These are phyloP conservation scores for Drosophila bipectinata DNA, from an alignment of 1,140 invertebrate species.

Conservation along the genomic window DNA sequence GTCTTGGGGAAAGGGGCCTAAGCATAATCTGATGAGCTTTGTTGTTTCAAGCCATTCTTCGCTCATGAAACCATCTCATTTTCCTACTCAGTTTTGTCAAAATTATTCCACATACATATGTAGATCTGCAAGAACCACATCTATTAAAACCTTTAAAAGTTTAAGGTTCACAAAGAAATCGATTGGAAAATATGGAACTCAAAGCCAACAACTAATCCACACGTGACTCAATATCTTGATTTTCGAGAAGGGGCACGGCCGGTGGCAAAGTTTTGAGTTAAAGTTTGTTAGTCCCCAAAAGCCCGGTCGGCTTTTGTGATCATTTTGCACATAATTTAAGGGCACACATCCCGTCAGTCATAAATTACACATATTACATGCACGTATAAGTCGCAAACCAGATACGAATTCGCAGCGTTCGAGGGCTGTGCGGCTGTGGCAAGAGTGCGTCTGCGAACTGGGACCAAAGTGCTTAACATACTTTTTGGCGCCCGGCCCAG, in stretches of 20 bases:
- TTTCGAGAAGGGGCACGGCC: constrained; percentile 10
- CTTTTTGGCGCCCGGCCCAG: constrained; percentile 62
- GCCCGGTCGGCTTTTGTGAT: constrained; percentile 50
- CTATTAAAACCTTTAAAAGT: too few relatives aligned
- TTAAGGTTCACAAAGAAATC: not conserved
- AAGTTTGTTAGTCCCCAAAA: constrained; percentile 50
- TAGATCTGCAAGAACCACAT: too few relatives aligned
- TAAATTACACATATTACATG: constrained; percentile 81
- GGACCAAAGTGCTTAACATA: constrained; percentile 76
- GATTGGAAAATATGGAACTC: constrained; percentile 3
- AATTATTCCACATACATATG: too few relatives aligned
- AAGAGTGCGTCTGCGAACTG: constrained; percentile 60
- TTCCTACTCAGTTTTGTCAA: not conserved
- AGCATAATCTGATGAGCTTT: constrained; percentile 33
- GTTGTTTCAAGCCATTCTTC: constrained; percentile 1
- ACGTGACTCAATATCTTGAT: constrained; percentile 55
- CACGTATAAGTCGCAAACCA: constrained; percentile 76
- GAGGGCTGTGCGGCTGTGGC: constrained; percentile 23
- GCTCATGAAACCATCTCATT: too few relatives aligned
- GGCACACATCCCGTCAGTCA: constrained; percentile 74
- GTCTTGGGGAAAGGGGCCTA: not conserved
- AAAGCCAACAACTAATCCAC: constrained; percentile 30
- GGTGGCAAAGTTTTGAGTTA: constrained; percentile 40
- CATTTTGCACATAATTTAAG: constrained; percentile 81
- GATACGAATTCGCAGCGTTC: constrained; percentile 46